These are phyloP conservation scores for Melospiza melodia DNA, from an alignment of 2,113 vertebrate species.

Conservation along the genomic window DNA sequence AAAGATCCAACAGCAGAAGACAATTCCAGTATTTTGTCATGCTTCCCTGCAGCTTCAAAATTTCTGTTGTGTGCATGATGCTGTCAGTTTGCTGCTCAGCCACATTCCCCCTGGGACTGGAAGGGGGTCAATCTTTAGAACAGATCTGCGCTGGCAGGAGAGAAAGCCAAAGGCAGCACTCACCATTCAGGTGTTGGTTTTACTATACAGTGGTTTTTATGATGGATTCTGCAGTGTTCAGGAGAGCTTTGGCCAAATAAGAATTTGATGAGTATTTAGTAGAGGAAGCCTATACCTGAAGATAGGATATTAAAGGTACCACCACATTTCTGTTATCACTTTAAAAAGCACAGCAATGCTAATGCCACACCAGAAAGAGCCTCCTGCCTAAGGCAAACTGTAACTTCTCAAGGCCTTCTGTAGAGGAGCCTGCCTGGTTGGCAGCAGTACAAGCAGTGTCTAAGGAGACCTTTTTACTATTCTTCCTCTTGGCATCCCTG, in stretches of 20 bases:
- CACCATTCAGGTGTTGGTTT: neutral
- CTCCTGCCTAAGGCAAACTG: neutral
- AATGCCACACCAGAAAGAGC: neutral
- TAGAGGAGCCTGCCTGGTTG: neutral
- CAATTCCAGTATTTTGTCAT: neutral
- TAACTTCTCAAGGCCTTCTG: neutral
- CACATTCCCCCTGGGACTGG: neutral
- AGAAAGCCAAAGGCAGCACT: neutral
- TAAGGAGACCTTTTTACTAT: neutral
- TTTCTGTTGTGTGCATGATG: neutral
- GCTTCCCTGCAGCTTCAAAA: neutral
- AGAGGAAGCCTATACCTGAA: neutral
- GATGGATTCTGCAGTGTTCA: neutral
- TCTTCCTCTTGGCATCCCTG: neutral
- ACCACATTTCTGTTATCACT: neutral
- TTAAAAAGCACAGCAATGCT: neutral
- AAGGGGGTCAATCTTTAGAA: neutral
- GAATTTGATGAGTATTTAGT: neutral
- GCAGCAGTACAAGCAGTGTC: neutral
- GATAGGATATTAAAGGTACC: neutral
- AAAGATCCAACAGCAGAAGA: neutral
- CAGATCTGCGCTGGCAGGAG: neutral
- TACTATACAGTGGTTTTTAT: neutral
- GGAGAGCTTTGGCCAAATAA: neutral
- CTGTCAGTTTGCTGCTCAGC: neutral